These are phyloP conservation scores for Coelinius sp. DNA, from an alignment of 2,888 invertebrate species.

Conservation along the genomic window DNA sequence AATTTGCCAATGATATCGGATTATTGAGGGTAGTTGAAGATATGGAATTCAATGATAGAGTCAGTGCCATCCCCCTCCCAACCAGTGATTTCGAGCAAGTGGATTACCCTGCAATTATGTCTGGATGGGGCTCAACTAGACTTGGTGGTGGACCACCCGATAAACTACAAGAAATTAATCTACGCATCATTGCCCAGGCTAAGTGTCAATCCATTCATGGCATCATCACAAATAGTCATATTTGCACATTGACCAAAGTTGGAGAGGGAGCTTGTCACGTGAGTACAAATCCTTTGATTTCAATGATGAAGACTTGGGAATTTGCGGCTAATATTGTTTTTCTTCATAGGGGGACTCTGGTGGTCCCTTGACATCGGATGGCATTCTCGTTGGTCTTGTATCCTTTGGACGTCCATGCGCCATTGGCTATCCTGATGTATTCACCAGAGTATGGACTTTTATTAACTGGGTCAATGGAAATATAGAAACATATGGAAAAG, in stretches of 20 bases:
- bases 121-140: conserved; percentile 72
- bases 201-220: conserved; percentile 45
- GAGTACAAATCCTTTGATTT: conserved; percentile 40
- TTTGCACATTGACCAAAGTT: conserved; percentile 59
- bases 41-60: conserved; percentile 66
- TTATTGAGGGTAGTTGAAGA: conserved; percentile 65
- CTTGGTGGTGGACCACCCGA: conserved; percentile 50
- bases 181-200: conserved; percentile 43
- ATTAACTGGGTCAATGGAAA: conserved; percentile 35
- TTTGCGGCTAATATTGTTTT: not conserved
- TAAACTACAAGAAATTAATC: conserved; percentile 51
- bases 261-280: conserved; percentile 66
- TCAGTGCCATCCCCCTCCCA: conserved; percentile 69
- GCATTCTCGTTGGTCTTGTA: conserved; percentile 34
- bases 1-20: conserved; percentile 72
- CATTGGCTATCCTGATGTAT: conserved; percentile 37
- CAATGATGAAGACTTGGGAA: not conserved
- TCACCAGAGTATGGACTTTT: conserved; percentile 34
- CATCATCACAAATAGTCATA: conserved; percentile 49
- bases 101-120: conserved; percentile 58
- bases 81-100: conserved; percentile 65
- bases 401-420: conserved; percentile 41
- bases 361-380: conserved; percentile 35
- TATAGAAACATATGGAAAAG: conserved; percentile 17
- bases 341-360: conserved; percentile 39